These are phyloP conservation scores for Pasiphila rectangulata DNA, from an alignment of 2,888 invertebrate species.

Conservation along the genomic window DNA sequence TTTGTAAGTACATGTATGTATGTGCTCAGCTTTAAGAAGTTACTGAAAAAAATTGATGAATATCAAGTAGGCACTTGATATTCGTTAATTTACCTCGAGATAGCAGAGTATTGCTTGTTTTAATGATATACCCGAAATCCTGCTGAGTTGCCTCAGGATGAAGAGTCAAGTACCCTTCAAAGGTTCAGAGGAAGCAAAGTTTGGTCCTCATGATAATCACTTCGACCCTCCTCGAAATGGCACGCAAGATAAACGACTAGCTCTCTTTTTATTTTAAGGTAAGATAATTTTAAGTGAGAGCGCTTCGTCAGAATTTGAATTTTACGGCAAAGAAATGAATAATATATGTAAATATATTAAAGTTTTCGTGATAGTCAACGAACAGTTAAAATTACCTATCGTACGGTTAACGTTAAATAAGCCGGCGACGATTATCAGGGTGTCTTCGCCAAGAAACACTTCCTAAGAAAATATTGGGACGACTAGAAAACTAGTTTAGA, in stretches of 20 bases:
- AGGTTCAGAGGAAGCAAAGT: conserved; percentile 61
- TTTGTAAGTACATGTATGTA: too few species aligned
- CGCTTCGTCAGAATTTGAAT: not conserved
- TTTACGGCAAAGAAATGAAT: not conserved
- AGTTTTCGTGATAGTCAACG: too few species aligned
- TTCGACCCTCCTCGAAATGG: conserved; percentile 64
- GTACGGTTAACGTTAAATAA: too few species aligned
- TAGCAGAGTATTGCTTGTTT: conserved; percentile 61
- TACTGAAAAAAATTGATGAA: not conserved
- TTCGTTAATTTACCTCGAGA: conserved; percentile 21
- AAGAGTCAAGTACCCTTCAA: conserved; percentile 61
- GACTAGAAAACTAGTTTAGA: too few species aligned
- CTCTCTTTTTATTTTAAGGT: conserved; percentile 50
- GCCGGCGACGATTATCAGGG: too few species aligned
- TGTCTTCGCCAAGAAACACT: too few species aligned
- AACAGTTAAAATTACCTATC: too few species aligned
- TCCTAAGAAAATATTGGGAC: too few species aligned
- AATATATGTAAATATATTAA: too few species aligned
- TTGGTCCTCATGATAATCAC: conserved; percentile 68
- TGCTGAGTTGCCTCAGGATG: conserved; percentile 62
- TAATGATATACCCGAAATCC: conserved; percentile 69
- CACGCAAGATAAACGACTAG: conserved; percentile 69
- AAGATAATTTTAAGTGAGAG: conserved; percentile 27
- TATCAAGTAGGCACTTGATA: not conserved
- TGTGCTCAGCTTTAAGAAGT: too few species aligned